Evolutionary conservation across 2,888 invertebrate species (phyloP).

Genomic region (Brachyptera risi): DNA sequence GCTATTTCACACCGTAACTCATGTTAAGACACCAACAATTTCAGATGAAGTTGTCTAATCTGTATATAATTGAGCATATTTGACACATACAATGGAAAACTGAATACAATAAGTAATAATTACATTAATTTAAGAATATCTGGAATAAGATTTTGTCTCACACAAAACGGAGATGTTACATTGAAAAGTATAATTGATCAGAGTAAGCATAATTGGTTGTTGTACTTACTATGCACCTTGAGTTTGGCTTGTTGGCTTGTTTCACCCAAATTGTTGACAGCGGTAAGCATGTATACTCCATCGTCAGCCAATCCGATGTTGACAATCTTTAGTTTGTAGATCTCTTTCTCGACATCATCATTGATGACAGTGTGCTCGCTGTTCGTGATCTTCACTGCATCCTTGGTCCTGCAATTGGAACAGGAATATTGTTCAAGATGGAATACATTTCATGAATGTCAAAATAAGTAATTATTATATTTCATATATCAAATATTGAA

Average conservation of each 20-base stretch:
- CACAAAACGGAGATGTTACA: too few relatives aligned
- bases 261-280: slow-evolving; percentile 74
- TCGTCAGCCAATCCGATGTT: slow-evolving; percentile 67
- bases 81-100: too few relatives aligned
- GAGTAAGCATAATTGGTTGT: not conserved
- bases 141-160: too few relatives aligned
- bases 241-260: slow-evolving; percentile 63
- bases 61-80: too few relatives aligned
- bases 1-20: too few relatives aligned
- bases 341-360: slow-evolving; percentile 58
- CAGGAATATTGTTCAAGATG: not conserved
- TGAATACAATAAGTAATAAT: too few relatives aligned
- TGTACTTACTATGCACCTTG: slow-evolving; percentile 64
- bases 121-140: too few relatives aligned
- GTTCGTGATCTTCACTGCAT: slow-evolving; percentile 56
- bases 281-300: slow-evolving; percentile 73
- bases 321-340: slow-evolving; percentile 67
- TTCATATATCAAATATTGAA: too few relatives aligned
- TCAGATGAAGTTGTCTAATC: too few relatives aligned
- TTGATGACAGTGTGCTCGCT: slow-evolving; percentile 55
- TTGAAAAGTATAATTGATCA: too few relatives aligned
- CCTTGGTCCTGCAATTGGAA: slow-evolving; percentile 52
- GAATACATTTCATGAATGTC: not conserved
- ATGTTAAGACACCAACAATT: too few relatives aligned
- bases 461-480: too few relatives aligned